Conservation (phyloP, 1,140 invertebrate genomes). For the Mylabris phalerata region DNA sequence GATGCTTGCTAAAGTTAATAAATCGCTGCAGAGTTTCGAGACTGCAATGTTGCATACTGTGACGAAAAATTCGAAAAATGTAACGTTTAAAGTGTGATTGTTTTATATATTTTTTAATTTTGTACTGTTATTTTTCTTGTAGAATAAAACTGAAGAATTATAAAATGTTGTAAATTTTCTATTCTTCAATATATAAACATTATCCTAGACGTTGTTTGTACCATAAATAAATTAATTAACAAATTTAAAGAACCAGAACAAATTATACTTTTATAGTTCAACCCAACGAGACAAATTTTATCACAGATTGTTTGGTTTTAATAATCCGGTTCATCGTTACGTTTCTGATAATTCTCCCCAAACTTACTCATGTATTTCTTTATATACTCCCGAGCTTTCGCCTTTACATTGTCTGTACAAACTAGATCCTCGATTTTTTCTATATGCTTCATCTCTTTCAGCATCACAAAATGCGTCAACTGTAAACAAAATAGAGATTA, state of each 20-base stretch:
- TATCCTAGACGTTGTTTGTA: no score
- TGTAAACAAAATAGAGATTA: slow-evolving; percentile 45
- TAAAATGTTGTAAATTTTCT: neutral
- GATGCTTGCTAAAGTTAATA: slow-evolving; percentile 38
- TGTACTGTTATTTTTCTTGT: slow-evolving; percentile 44
- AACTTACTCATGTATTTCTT: slow-evolving; percentile 95
- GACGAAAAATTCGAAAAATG: slow-evolving; percentile 26
- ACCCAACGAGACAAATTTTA: neutral
- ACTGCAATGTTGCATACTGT: slow-evolving; percentile 31
- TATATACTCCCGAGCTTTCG: slow-evolving; percentile 91
- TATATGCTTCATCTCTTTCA: slow-evolving; percentile 92
- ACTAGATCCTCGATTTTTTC: slow-evolving; percentile 78
- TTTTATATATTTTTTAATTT: slow-evolving; percentile 13
- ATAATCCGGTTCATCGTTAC: slow-evolving; percentile 34
- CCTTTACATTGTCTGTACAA: slow-evolving; percentile 87
- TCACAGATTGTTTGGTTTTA: slow-evolving; percentile 12
- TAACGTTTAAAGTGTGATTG: slow-evolving; percentile 28
- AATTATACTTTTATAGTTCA: no score
- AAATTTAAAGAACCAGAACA: no score
- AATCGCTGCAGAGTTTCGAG: slow-evolving; percentile 38
- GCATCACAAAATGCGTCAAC: slow-evolving; percentile 94
- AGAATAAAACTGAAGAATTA: slow-evolving; percentile 8
- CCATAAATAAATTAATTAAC: no score
- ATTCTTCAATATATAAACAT: neutral
- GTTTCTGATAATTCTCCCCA: slow-evolving; percentile 61